Evolutionary conservation across 92 coral and sea anemone species (phyloP), one percentile per base, ranked within the genome.

Genomic region (Porites evermanni): DNA sequence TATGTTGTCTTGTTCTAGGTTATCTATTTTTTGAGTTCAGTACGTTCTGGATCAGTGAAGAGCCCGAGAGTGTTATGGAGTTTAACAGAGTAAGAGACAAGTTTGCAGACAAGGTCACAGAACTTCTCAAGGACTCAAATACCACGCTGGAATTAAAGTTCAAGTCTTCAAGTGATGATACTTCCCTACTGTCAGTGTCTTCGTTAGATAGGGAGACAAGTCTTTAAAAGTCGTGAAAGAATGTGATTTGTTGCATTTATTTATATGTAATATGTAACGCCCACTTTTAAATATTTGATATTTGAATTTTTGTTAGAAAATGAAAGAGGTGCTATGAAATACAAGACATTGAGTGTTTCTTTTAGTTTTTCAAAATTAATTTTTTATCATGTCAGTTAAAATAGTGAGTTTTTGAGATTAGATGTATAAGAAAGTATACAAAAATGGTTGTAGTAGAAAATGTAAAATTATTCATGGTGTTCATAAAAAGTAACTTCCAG

Each of bases 11-110:
- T 6, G 6, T 38, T 38, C 0, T 38, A 97, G 99, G 98, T 87
- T 95, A 93, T 80, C 52, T 97, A 85, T 85, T 93, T 76, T 95
- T 90, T 85, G 95, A 97, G 90, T 97, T 97, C 82, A 95, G 92
- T 86, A 90, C 94, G 1, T 97, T 95, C 81, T 97, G 99, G 99
- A 67, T 97, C 38, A 88, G 82, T 64, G 97, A 97, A 87, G 93
- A 92, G 79, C 99, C 99, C 6, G 98, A 81, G 70, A 91, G 97
- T 84, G 93, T 97, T 8, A 97, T 97, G 99, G 93, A 93, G 70
- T 95, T 97, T 75, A 92, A 92, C 87, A 72, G 88, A 78, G 86
- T 94, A 63, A 93, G 89, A 87, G 93, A 95, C 74, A 90, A 93
- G 79, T 97, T 97, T 95, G 97, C 92, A 71, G 91, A 86, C 63